Base-by-base conservation (phyloP, 64 coral and sea anemone genomes). In the Stichodactyla mertensii region DNA sequence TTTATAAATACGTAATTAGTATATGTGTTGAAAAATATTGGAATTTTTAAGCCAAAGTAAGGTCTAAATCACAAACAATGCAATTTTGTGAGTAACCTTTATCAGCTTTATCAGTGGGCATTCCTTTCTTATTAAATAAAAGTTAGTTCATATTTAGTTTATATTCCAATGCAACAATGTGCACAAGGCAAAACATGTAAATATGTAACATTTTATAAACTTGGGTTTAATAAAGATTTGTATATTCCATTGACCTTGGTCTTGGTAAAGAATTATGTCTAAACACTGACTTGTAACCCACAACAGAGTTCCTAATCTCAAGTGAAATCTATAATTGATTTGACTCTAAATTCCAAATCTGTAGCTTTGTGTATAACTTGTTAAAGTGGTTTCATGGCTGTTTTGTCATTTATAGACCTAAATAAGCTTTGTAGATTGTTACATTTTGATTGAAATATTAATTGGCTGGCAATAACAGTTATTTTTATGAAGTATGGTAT, bases 231-330 rank as follows among this genome's bases (percentile, higher is more conserved):
- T 45, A 45, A 45, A 45, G 36, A 45, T 45, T 45, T 26, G 69
- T 23, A 12, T 27, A 10, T 74, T 4, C 64, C 69, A 74, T 31
- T 74, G 69, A 74, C 69, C 69, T 74, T 74, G 69, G 69, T 74
- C 12, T 74, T 74, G 69, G 27, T 74, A 74, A 74, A 74, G 8
- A 31, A 74, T 74, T 74, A 24, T 70, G 69, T 74, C 69, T 74
- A 74, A 74, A 74, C 24, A 31, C 24, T 2, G 9, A 3, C 69
- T 74, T 20, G 8, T 74, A 74, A 74, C 69, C 69, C 69, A 74
- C 27, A 74, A 74, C 69, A 74, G 69, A 4, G 11, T 74, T 10
- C 24, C 69, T 27, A 27, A 74, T 74, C 69, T 74, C 12, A 10
- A 11, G 27, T 74, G 24, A 27, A 31, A 74, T 74, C 69, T 74